These are phyloP conservation scores for Acipenser transmontanus DNA, from an alignment of 2,797 vertebrate species.

Conservation along the genomic window DNA sequence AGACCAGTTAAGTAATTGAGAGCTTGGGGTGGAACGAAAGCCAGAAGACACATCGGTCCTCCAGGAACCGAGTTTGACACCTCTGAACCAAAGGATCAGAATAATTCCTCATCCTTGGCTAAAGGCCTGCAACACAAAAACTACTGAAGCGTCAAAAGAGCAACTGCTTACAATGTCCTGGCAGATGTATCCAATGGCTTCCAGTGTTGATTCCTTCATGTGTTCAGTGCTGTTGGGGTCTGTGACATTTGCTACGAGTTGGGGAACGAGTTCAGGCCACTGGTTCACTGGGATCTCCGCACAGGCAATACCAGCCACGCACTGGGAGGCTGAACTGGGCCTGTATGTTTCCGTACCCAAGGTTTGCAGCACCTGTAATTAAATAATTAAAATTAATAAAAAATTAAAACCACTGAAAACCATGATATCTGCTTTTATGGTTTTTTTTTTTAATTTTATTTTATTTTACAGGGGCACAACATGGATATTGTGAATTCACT, in stretches of 20 bases:
- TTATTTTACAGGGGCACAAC: too few relatives aligned
- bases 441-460: too few relatives aligned
- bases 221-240: slow-evolving; percentile 91
- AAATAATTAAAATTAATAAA: too few relatives aligned
- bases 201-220: slow-evolving; percentile 97
- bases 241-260: slow-evolving; percentile 89
- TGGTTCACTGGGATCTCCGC: slow-evolving; percentile 93
- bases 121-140: not conserved
- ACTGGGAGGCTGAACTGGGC: slow-evolving; percentile 93
- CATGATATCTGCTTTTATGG: too few relatives aligned
- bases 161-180: slow-evolving; percentile 89
- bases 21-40: too few relatives aligned
- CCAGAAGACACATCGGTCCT: too few relatives aligned
- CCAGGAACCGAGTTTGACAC: too few relatives aligned
- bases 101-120: not conserved
- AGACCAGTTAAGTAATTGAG: too few relatives aligned
- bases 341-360: slow-evolving; percentile 93
- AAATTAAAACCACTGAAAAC: too few relatives aligned
- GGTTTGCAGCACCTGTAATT: slow-evolving; percentile 80
- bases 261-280: slow-evolving; percentile 93
- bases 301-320: slow-evolving; percentile 95
- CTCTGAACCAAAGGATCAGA: too few relatives aligned
- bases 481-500: too few relatives aligned
- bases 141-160: not conserved
- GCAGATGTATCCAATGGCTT: slow-evolving; percentile 98